Base-by-base conservation (phyloP, 1,140 invertebrate species). In the Tyrophagus putrescentiae region DNA sequence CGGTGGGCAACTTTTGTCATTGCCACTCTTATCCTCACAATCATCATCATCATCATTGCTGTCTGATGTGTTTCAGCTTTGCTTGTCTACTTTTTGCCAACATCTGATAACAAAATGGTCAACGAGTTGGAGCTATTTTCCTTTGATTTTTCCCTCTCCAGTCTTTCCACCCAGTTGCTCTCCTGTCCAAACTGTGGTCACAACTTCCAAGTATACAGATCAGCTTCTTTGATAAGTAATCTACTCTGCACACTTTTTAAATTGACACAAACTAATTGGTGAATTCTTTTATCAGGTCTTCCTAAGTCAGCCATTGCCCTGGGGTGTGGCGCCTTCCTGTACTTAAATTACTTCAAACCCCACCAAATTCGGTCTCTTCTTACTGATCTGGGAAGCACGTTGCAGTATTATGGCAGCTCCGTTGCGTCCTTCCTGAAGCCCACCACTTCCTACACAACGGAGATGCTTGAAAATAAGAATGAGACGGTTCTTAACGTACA, bases 171-270 rank as follows among this genome's bases (percentile, higher is more conserved):
- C 21, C 21, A 48, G 31, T 48, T 29, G 9, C 18, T 48, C 7
- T 7, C 45, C 18, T 48, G 45, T 48, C 45, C 45, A 48, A 48
- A 48, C 18, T 48, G 45, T 48, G 45, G 45, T n/a, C n/a, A n/a
- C n/a, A n/a, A n/a, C 7, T 48, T 48, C 45, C 18, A 7, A 18
- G 21, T 48, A 25, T 29, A 48, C 31, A 6, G 18, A 7, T 18
- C 45, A 6, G 21, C 45, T 7, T 18, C 45, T 25, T 48, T 48
- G 31, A 13, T 48, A 7, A 48, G 21, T 48, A 21, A 7, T 48
- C 9, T 7, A 25, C 31, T 25, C 45, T 25, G 7, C 7, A 9
- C 31, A 9, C 31, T 13, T 48, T 48, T 48, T 48, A 48, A 25
- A 25, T 6, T 48, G 7, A 48, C 21, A 39, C 36, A n/a, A n/a